phyloP scores from a whole-genome alignment of 2,888 invertebrate species.

The Andricus quercusramuli region DNA sequence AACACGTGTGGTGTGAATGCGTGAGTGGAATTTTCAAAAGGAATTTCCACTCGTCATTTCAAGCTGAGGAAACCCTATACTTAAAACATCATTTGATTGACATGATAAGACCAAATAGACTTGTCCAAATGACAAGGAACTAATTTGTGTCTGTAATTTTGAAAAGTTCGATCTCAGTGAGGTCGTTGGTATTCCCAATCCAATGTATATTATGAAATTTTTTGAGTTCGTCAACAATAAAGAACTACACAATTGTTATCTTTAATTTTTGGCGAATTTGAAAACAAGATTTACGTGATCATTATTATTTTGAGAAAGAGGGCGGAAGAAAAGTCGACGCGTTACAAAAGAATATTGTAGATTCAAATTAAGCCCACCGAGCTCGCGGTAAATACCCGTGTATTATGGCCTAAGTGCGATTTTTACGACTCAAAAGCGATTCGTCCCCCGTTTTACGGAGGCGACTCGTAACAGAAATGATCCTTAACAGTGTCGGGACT shows the following conservation, averaged over 20 bases:
- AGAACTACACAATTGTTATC: background rate
- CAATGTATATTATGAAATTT: no score
- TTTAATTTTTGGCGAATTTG: no score
- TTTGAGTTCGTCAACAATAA: background rate
- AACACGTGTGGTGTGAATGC: background rate
- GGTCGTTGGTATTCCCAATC: no score
- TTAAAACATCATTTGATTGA: background rate
- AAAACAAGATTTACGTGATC: no score
- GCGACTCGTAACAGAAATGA: slow-evolving; percentile 35
- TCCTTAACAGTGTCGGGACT: slow-evolving; percentile 12
- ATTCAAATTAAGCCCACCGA: slow-evolving; percentile 32
- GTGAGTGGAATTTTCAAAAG: background rate
- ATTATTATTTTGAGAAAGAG: background rate
- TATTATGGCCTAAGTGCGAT: slow-evolving; percentile 39
- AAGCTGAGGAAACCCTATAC: background rate
- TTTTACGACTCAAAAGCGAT: slow-evolving; percentile 37
- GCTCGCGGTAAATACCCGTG: slow-evolving; percentile 34
- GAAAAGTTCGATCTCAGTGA: no score
- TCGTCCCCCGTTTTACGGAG: slow-evolving; percentile 36
- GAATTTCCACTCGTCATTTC: slow-evolving; percentile 1
- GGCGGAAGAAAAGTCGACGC: background rate
- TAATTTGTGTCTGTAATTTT: background rate
- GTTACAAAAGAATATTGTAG: slow-evolving; percentile 6
- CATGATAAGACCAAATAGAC: background rate
- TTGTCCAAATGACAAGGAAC: background rate